These are phyloP conservation scores for Cylloceria caligata DNA, from an alignment of 2,888 invertebrate genomes.

Conservation along the genomic window DNA sequence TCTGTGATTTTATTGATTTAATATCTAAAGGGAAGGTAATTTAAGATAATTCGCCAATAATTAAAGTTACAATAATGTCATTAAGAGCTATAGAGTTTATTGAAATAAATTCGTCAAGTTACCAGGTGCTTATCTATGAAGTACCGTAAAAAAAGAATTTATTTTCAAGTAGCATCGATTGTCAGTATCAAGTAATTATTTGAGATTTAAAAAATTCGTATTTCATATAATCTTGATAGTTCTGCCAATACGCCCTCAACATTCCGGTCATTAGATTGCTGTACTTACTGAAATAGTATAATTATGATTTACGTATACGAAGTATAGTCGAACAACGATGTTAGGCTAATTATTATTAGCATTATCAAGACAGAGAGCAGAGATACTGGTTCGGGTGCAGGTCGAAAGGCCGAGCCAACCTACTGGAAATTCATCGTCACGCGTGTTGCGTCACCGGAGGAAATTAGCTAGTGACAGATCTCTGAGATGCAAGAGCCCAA, in stretches of 20 bases:
- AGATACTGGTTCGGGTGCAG: not conserved
- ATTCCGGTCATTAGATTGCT: not conserved
- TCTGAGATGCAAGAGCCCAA: constrained; percentile 41
- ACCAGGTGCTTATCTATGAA: too few species aligned
- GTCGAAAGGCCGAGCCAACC: constrained; percentile 16
- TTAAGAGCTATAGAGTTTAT: too few species aligned
- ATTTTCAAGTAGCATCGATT: too few species aligned
- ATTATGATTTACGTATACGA: not conserved
- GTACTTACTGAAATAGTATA: not conserved
- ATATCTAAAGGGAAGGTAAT: too few species aligned
- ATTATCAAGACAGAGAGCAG: not conserved
- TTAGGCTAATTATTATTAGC: not conserved
- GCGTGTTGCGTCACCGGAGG: constrained; percentile 51
- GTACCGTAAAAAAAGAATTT: too few species aligned
- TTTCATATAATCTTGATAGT: not conserved
- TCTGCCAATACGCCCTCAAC: not conserved
- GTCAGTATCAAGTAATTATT: too few species aligned
- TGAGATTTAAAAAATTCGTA: too few species aligned
- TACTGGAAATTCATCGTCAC: constrained; percentile 55
- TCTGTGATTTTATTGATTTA: too few species aligned
- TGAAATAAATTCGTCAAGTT: too few species aligned
- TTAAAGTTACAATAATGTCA: too few species aligned
- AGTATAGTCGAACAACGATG: not conserved
- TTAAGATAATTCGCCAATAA: too few species aligned
- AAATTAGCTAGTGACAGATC: constrained; percentile 62